Conservation (phyloP, 1,140 invertebrate genomes). For the Neotoxoptera formosana region DNA sequence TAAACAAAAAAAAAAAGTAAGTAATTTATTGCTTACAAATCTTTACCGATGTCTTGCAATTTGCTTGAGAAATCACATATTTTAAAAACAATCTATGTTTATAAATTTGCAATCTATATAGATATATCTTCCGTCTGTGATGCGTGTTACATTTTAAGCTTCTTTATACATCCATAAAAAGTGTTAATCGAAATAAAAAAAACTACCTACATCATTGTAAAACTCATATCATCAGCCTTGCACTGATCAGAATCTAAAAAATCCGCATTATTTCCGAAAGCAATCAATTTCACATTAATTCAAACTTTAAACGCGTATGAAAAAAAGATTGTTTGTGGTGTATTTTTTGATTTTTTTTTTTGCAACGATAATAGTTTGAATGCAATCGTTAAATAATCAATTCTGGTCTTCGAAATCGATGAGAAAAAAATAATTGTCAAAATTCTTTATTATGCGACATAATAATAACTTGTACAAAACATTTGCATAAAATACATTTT, state of each 20-base stretch:
- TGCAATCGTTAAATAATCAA: neutral
- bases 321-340: neutral
- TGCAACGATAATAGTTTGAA: neutral
- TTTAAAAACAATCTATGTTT: neutral
- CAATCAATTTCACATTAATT: constrained; percentile 13
- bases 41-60: neutral
- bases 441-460: too few relatives aligned
- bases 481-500: neutral
- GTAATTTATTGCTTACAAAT: neutral
- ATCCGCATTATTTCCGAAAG: neutral
- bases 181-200: neutral
- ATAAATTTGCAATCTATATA: neutral
- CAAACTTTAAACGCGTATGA: neutral
- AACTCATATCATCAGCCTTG: neutral
- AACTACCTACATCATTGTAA: neutral
- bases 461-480: neutral
- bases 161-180: neutral
- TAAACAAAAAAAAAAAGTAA: neutral
- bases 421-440: neutral
- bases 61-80: neutral
- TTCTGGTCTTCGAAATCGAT: neutral
- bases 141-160: neutral
- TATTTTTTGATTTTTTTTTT: neutral
- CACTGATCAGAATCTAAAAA: neutral
- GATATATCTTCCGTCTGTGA: neutral